These are phyloP conservation scores for Rhagoletis zephyria DNA, from an alignment of 1,140 invertebrate species.

Conservation along the genomic window DNA sequence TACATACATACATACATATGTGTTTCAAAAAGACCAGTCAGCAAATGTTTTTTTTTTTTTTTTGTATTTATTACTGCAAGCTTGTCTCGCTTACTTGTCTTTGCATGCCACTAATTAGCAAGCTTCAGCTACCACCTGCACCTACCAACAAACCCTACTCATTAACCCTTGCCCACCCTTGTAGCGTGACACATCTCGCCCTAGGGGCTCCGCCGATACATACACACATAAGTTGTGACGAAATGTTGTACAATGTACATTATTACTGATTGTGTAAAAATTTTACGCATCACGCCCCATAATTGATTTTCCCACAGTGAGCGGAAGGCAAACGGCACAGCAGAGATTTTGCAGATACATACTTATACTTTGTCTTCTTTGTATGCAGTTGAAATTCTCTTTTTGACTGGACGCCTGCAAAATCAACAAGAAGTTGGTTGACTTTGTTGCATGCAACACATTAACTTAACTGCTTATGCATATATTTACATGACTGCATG, in stretches of 20 bases:
- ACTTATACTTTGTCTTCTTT: neutral
- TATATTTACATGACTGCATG: no score
- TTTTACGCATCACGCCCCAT: constrained; percentile 24
- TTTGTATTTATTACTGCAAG: neutral
- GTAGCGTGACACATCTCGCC: neutral
- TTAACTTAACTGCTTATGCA: neutral
- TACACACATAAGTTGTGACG: neutral
- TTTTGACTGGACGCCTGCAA: neutral
- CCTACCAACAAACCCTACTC: neutral
- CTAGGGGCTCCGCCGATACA: neutral
- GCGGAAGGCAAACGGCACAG: no score
- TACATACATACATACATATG: no score
- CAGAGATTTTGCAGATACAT: neutral
- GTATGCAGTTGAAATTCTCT: neutral
- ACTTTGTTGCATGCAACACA: constrained; percentile 19
- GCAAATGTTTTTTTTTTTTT: no score
- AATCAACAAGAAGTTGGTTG: neutral
- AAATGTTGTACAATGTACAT: neutral
- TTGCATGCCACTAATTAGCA: constrained; percentile 35
- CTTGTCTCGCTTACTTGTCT: constrained; percentile 7
- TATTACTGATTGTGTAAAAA: constrained; percentile 39
- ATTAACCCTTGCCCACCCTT: neutral
- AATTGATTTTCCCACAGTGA: constrained; percentile 1
- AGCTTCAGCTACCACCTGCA: neutral
- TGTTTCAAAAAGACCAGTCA: no score